Conservation (phyloP, 2,888 invertebrate species). For the Hololepta plana region DNA sequence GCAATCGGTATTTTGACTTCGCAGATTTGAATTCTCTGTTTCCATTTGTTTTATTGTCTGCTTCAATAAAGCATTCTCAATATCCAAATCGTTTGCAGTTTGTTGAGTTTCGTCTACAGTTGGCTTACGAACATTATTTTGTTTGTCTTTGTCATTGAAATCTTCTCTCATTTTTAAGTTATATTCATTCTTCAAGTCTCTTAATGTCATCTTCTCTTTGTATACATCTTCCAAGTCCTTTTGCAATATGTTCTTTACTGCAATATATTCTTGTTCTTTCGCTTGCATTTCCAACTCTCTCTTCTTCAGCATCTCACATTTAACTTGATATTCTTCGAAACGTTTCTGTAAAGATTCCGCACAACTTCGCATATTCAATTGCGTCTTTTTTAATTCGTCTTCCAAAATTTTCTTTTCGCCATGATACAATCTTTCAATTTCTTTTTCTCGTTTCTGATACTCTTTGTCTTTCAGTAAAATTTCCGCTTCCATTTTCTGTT, state of each 20-base stretch:
- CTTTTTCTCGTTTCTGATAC: conserved; percentile 12
- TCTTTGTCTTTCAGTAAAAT: conserved; percentile 11
- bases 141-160: conserved; percentile 4
- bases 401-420: conserved; percentile 13
- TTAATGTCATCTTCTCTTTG: not conserved
- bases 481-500: conserved; percentile 11
- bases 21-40: conserved; percentile 12
- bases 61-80: conserved; percentile 10
- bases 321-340: conserved; percentile 4
- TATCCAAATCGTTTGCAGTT: conserved; percentile 2
- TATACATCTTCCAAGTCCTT: conserved; percentile 8
- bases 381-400: conserved; percentile 11
- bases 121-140: too few species aligned
- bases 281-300: conserved; percentile 5
- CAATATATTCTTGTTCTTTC: conserved; percentile 5
- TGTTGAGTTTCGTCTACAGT: conserved; percentile 3
- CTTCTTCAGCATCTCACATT: conserved; percentile 5
- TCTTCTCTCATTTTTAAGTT: conserved; percentile 5
- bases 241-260: conserved; percentile 7
- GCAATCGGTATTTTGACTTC: conserved; percentile 8
- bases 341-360: conserved; percentile 4
- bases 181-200: conserved; percentile 3
- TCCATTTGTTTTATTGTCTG: conserved; percentile 10
- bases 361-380: conserved; percentile 7
- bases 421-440: conserved; percentile 13